Base-by-base conservation (phyloP, 1,140 invertebrate genomes). In the Pseudachorutes palmiensis region DNA sequence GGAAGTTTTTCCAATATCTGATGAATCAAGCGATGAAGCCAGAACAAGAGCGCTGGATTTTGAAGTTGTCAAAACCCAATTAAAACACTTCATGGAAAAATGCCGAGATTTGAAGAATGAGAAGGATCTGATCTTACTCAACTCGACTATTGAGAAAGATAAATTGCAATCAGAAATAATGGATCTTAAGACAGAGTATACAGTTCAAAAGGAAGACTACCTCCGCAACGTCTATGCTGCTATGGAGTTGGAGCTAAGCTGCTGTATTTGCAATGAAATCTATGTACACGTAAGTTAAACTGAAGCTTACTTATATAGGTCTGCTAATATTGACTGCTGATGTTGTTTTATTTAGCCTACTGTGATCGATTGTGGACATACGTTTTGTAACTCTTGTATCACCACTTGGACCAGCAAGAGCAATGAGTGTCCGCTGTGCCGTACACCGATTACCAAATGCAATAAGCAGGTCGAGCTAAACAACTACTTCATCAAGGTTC, bases 331-430 rank as follows among this genome's bases (percentile, higher is more conserved):
- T 55, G 51, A 5, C n/a, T n/a, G n/a, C n/a, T n/a, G 51, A 55
- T 55, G 19, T 33, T 31, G 16, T n/a, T 66, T 64, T 73, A 74
- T 74, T 12, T 67, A 83, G 80, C 85, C 89, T 0, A 85, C 83
- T 16, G 86, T 86, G 0, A 76, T 91, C 3, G 86, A 84, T 75
- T 92, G 90, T 76, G 84, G 84, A 0, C 90, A 92, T 71, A 87
- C 86, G 1, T 91, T 89, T 75, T 92, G 90, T 75, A 78, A 83
- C 31, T 81, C 83, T 70, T 92, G 90, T 74, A 89, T 92, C 33
- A 75, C 78, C 0, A 76, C 79, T 58, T 92, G 90, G 90, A 84
- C 83, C 70, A 85, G 83, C 51, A 88, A 86, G 66, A 86, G 85
- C 70, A 84, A 80, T 29, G 83, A 85, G 9, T 92, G 90, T 77